Evolutionary conservation across 2,797 vertebrate species (phyloP), one percentile per base, ranked within the genome.

Genomic region (Chiroxiphia lanceolata): DNA sequence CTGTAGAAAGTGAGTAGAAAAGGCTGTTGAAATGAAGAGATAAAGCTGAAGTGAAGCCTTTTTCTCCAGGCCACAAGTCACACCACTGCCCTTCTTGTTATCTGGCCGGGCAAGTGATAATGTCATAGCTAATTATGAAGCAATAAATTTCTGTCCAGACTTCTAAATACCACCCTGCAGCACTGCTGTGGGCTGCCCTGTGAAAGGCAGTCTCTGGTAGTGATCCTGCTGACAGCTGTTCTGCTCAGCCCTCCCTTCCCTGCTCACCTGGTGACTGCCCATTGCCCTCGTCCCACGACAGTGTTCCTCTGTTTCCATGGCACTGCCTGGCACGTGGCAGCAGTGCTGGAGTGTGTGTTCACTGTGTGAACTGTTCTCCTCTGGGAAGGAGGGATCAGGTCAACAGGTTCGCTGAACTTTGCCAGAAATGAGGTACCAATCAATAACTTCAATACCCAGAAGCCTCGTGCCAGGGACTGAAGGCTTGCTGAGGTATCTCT

Each of bases 251-350:
- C 94, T 92, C 89, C 61, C 89, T 89, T 97, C 93, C 50, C 82
- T 67, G 95, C 70, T 96, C 93, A 76, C 96, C 91, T 96, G 96
- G 72, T 97, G 90, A 54, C 87, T 94, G 94, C 94, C 0, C 11
- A 68, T 82, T 80, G 95, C 97, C 95, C 94, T 96, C 74, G 80
- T 82, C 15, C 84, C 9, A 4, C 61, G 7, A 54, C 47, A 90
- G 94, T 94, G 92, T 87, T 84, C 92, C 93, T 74, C 68, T 38
- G 97, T 98, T 98, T 96, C 97, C 97, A 95, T 97, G 97, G 97
- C 79, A 51, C 90, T 97, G 94, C 95, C 97, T 83, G 94, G 95
- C 97, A 90, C 90, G 90, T 42, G 91, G 95, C 96, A 88, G 94
- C 67, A n/a, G 91, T 3, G 47, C 93, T 93, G 53, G 40, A 92